Conservation (phyloP, 2,113 vertebrate genomes). For the Heterotilapia buettikoferi region DNA sequence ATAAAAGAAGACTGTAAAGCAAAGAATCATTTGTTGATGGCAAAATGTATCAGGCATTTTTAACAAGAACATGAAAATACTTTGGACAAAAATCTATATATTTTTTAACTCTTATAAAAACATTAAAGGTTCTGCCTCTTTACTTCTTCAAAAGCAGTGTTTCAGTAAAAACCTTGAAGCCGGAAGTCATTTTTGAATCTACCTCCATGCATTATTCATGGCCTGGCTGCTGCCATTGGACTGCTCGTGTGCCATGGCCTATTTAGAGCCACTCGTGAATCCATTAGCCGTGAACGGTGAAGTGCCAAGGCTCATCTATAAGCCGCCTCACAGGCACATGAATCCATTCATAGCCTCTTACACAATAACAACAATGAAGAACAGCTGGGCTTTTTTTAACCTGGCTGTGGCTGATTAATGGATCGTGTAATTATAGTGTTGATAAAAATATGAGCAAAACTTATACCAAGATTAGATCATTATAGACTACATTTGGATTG, state of each 20-base stretch:
- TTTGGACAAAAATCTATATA: not conserved
- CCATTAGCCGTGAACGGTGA: conserved; percentile 36
- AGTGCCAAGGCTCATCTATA: conserved; percentile 14
- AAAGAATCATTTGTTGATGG: not conserved
- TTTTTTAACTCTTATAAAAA: not conserved
- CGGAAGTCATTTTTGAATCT: conserved; percentile 34
- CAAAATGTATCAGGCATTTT: not conserved
- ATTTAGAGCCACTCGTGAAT: conserved; percentile 50
- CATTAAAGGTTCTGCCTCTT: not conserved
- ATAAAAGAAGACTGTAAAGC: not conserved
- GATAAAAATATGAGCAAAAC: not conserved
- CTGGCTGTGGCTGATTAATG: not conserved
- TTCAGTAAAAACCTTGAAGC: not conserved
- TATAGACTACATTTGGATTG: not conserved
- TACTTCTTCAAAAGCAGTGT: not conserved
- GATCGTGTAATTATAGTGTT: not conserved
- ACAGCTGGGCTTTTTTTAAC: conserved; percentile 11
- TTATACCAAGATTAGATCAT: not conserved
- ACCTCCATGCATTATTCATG: conserved; percentile 50
- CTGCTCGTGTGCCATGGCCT: conserved; percentile 42
- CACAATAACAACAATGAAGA: not conserved
- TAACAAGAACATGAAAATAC: not conserved
- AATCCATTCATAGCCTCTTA: conserved; percentile 18
- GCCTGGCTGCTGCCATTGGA: conserved; percentile 18
- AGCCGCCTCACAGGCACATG: conserved; percentile 24